Evolutionary conservation across 2,888 invertebrate species (phyloP), one percentile per base, ranked within the genome.

Genomic region (Tolmerus cingulatus): DNA sequence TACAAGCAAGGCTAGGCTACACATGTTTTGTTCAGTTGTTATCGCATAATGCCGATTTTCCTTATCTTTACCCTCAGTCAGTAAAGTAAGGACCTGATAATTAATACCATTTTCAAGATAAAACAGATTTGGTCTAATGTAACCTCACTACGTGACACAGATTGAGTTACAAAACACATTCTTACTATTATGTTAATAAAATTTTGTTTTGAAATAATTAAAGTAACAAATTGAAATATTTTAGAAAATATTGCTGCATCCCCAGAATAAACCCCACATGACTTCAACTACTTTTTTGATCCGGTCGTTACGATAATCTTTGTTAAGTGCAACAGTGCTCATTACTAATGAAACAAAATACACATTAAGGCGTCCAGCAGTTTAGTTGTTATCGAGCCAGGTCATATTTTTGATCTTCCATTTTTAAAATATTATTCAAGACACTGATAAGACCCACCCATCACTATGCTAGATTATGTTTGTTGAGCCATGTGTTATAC

Each of bases 401-500:
- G 81, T 81, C 81, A 81, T 55, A 27, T n/a, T 23, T 55, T 81
- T 81, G 81, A 81, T 81, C 81, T 81, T 43, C 23, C 51, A 81
- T 30, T 55, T 81, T 30, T 51, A 19, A 81, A 81, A 46, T 55
- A 23, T 66, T 66, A 66, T 66, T 66, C 66, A 16, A 55, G 81
- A 55, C n/a, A 30, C 27, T 14, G 81, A 81, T 81, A 81, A 81
- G 51, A 27, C 43, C n/a, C 16, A n/a, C 16, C 23, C 51, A n/a
- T 30, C 16, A 16, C 30, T 14, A 43, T 78, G 43, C 37, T 34
- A 16, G 19, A n/a, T 37, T 40, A 43, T 77, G 40, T 40, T 78
- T 23, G 12, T n/a, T 1, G 40, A 40, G 37, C 78, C 43, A 78
- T 78, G 78, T 78, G 43, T 23, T 78, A 19, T 23, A 5, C 12